These are phyloP conservation scores for Aythya fuligula DNA, from an alignment of 2,797 vertebrate species.

Conservation along the genomic window DNA sequence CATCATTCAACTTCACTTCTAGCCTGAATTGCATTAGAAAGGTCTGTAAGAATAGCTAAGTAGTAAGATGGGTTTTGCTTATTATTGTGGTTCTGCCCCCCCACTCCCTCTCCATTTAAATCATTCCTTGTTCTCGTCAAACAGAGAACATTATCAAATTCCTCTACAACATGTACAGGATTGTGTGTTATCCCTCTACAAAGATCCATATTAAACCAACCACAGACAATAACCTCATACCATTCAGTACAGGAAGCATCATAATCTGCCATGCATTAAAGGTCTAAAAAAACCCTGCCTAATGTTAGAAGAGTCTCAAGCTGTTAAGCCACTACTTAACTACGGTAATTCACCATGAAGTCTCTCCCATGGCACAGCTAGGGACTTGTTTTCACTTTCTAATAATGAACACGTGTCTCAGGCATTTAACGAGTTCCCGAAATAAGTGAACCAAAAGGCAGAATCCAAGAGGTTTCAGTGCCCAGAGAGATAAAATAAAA, in stretches of 20 bases:
- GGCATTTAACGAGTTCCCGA: slow-evolving; percentile 74
- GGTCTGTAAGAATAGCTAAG: not conserved
- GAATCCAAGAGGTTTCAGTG: slow-evolving; percentile 63
- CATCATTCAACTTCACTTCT: rapidly evolving
- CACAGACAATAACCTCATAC: slow-evolving; percentile 29
- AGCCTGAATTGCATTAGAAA: not conserved
- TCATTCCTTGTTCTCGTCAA: not conserved
- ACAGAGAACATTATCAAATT: not conserved
- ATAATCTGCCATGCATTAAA: slow-evolving; percentile 26
- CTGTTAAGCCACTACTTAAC: slow-evolving; percentile 59
- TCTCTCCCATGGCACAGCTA: slow-evolving; percentile 59
- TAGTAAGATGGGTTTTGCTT: not conserved
- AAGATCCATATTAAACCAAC: slow-evolving; percentile 25
- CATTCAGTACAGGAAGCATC: slow-evolving; percentile 43
- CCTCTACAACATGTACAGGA: not conserved
- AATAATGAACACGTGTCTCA: slow-evolving; percentile 59
- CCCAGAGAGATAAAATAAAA: not conserved
- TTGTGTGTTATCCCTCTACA: not conserved
- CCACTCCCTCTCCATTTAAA: not conserved
- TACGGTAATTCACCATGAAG: slow-evolving; percentile 46
- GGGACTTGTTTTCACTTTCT: slow-evolving; percentile 59
- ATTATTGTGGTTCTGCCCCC: not conserved
- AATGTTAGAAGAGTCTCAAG: slow-evolving; percentile 53
- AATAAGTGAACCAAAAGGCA: slow-evolving; percentile 69
- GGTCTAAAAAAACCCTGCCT: slow-evolving; percentile 20